These are phyloP conservation scores for Drosophila seguyi DNA, from an alignment of 1,140 invertebrate genomes.

Conservation along the genomic window DNA sequence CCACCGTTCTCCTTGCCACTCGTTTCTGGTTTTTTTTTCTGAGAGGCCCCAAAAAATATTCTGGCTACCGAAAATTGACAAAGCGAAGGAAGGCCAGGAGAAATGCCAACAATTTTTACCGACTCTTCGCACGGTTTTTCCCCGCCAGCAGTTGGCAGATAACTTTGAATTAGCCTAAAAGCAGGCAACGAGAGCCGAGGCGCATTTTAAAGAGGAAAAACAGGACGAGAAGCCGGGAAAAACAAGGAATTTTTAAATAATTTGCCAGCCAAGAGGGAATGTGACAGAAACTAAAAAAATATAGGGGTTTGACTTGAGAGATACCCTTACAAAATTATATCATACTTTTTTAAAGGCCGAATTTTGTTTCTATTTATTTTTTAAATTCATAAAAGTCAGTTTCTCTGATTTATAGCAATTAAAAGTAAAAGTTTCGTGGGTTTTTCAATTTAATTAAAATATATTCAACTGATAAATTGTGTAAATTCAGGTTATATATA, in stretches of 20 bases:
- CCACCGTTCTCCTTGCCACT: neutral
- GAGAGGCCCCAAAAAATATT: constrained; percentile 13
- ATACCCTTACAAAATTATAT: neutral
- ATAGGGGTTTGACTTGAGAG: rapidly evolving
- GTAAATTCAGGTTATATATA: too few species aligned
- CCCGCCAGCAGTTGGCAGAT: constrained; percentile 7
- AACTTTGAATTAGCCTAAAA: constrained; percentile 44
- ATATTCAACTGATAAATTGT: neutral
- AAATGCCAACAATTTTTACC: constrained; percentile 43
- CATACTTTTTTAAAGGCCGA: too few species aligned
- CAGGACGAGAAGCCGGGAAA: neutral
- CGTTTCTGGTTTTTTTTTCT: constrained; percentile 6
- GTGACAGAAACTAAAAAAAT: neutral
- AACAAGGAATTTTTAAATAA: constrained; percentile 23
- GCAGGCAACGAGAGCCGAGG: constrained; percentile 11
- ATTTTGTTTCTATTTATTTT: too few species aligned
- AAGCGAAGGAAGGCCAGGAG: constrained; percentile 39
- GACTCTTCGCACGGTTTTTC: constrained; percentile 7
- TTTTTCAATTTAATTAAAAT: neutral
- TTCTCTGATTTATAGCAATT: neutral
- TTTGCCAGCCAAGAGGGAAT: neutral
- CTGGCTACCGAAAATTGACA: constrained; percentile 32
- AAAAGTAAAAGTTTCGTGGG: neutral
- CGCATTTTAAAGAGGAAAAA: constrained; percentile 7
- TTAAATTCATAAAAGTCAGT: too few species aligned